Conservation (phyloP, 2,113 vertebrate genomes). For the Centrocercus urophasianus region DNA sequence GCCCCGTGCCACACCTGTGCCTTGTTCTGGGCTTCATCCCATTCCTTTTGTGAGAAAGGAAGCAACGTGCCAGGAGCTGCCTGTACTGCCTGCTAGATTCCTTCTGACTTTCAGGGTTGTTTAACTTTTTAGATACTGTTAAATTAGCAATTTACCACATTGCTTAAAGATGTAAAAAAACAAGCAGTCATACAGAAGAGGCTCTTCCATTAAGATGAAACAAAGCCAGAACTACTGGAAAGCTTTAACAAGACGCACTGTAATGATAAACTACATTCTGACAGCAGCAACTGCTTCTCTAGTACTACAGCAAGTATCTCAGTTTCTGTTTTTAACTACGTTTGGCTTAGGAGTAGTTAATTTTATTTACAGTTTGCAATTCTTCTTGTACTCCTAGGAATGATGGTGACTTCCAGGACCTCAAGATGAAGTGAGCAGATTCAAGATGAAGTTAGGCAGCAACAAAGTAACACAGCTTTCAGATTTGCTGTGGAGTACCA, state of each 20-base stretch:
- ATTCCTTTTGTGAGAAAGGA: background rate
- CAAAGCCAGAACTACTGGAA: background rate
- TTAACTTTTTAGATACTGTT: background rate
- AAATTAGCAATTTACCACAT: background rate
- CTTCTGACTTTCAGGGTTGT: background rate
- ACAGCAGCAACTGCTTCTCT: background rate
- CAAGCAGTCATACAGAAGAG: background rate
- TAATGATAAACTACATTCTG: background rate
- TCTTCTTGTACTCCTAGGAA: background rate
- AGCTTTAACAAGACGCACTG: background rate
- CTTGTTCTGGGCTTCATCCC: background rate
- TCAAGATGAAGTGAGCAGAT: background rate
- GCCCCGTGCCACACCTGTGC: background rate
- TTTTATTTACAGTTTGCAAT: background rate
- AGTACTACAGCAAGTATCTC: background rate
- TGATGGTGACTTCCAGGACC: background rate
- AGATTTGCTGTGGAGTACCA: rapidly evolving
- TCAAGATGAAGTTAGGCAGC: background rate
- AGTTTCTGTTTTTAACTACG: background rate
- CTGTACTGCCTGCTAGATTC: background rate
- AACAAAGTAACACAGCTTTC: background rate
- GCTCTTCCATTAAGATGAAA: background rate
- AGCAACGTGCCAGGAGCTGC: background rate
- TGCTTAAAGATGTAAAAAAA: background rate
- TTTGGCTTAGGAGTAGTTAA: background rate